Conservation (phyloP, 2,797 vertebrate genomes). For the Fringilla coelebs region DNA sequence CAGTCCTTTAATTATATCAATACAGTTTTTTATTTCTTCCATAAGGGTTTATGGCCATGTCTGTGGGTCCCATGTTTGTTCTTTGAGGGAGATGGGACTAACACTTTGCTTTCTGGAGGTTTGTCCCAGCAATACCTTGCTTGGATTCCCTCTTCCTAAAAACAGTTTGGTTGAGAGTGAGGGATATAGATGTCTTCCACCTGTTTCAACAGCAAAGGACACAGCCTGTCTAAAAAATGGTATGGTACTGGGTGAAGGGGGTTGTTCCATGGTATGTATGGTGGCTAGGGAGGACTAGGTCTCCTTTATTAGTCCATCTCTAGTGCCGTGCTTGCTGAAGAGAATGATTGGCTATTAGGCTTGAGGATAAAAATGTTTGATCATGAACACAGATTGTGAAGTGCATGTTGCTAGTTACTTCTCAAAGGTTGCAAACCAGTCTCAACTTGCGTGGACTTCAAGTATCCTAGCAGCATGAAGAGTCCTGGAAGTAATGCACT, state of each 20-base stretch:
- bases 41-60: background rate
- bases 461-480: background rate
- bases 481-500: background rate
- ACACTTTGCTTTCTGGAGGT: background rate
- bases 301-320: background rate
- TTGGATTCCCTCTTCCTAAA: background rate
- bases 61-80: background rate
- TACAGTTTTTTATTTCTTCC: background rate
- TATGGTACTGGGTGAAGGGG: background rate
- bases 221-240: background rate
- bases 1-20: background rate
- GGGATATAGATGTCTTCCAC: background rate
- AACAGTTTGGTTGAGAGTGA: background rate
- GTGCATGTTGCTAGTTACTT: background rate
- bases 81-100: background rate
- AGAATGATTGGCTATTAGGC: background rate
- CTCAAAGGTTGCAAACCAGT: background rate
- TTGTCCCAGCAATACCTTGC: background rate
- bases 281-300: background rate
- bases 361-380: background rate
- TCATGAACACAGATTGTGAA: background rate
- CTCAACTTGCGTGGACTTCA: background rate
- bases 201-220: background rate
- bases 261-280: accelerated
- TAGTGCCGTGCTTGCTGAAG: background rate